Conservation (phyloP, 2,113 vertebrate genomes). For the Osmerus eperlanus region DNA sequence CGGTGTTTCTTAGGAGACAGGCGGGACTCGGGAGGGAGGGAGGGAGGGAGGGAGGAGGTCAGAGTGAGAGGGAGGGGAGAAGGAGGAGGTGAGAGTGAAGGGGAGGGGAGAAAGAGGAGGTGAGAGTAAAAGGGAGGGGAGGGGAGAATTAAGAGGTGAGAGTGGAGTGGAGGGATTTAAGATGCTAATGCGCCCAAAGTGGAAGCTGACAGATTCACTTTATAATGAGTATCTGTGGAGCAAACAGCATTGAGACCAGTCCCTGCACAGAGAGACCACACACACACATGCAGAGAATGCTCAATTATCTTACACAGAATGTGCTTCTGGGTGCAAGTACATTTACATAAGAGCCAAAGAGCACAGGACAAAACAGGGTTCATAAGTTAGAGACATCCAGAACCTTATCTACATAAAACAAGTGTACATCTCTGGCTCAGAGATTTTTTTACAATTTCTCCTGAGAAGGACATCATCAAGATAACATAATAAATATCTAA, state of each 20-base stretch:
- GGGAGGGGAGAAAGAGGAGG: background rate
- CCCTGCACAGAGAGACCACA: slow-evolving; percentile 9
- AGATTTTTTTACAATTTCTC: background rate
- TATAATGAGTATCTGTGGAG: slow-evolving; percentile 42
- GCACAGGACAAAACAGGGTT: background rate
- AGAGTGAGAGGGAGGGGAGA: background rate
- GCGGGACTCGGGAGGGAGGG: no score
- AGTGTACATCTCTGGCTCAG: background rate
- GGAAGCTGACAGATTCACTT: slow-evolving; percentile 57
- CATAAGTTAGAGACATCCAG: background rate
- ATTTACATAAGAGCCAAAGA: slow-evolving; percentile 1
- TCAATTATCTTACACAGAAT: background rate
- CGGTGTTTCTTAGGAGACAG: no score
- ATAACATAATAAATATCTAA: no score
- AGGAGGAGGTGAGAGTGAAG: slow-evolving; percentile 4
- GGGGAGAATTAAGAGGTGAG: slow-evolving; percentile 9
- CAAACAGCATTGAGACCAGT: slow-evolving; percentile 34
- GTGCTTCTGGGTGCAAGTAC: background rate
- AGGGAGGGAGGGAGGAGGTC: no score
- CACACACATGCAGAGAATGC: background rate
- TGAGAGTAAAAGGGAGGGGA: background rate
- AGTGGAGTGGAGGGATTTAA: slow-evolving; percentile 31
- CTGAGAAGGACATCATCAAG: no score
- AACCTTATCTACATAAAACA: background rate
- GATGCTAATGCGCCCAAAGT: slow-evolving; percentile 60